Evolutionary conservation across 1,140 invertebrate genomes (phyloP).

Genomic region (Bombus huntii): DNA sequence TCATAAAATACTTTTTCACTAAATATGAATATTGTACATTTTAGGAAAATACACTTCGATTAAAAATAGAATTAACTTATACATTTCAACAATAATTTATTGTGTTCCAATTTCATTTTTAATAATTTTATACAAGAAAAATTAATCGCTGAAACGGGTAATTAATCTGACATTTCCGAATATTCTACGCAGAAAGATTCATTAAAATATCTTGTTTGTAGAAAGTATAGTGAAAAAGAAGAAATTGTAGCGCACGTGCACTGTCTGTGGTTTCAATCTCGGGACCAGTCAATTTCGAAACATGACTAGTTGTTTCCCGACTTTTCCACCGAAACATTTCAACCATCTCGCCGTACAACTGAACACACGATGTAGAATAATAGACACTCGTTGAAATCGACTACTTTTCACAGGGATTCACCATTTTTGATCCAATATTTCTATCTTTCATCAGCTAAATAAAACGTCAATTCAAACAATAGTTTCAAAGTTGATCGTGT

Average conservation of each 20-base stretch:
- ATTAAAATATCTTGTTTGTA: too few species aligned
- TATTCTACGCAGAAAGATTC: background rate
- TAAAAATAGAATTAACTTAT: too few species aligned
- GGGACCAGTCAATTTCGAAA: slow-evolving; percentile 4
- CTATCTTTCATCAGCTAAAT: background rate
- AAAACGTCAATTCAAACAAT: background rate
- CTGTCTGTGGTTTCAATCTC: background rate
- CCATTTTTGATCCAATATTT: slow-evolving; percentile 19
- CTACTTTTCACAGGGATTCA: background rate
- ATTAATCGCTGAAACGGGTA: background rate
- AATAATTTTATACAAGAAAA: too few species aligned
- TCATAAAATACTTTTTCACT: too few species aligned
- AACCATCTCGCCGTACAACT: background rate
- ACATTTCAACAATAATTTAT: too few species aligned
- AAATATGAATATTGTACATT: too few species aligned
- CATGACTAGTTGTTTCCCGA: background rate
- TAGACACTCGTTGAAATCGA: slow-evolving; percentile 3
- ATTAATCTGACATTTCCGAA: background rate
- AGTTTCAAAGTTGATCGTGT: background rate
- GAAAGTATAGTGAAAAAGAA: background rate
- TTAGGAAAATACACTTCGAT: too few species aligned
- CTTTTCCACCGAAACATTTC: background rate
- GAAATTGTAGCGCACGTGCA: background rate
- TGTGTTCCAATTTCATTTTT: too few species aligned
- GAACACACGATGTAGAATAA: background rate